A percentile compares a stretch with the other conserved stretches of the same genome.
Evolutionary conservation across 2,113 vertebrate species (phyloP).

Genomic region (Perognathus longimembris): DNA sequence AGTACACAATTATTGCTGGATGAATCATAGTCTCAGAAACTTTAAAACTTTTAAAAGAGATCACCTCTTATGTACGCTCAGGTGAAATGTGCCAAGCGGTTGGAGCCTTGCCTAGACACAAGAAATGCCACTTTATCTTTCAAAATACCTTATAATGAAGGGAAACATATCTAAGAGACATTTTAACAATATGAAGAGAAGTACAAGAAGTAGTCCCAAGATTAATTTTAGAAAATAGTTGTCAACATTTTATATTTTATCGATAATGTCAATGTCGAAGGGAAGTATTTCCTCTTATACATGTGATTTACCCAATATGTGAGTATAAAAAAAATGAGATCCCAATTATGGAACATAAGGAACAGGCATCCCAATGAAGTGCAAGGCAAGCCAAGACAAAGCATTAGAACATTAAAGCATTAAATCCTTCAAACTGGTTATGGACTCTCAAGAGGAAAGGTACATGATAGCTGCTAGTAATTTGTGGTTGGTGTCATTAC

Average conservation of each 20-base stretch:
- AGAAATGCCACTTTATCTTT: not conserved
- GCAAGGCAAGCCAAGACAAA: not conserved
- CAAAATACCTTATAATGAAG: not conserved
- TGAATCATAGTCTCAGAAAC: not conserved
- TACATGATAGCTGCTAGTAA: not conserved
- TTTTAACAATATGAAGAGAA: not conserved
- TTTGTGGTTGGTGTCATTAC: not conserved
- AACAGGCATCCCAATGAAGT: not conserved
- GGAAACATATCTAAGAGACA: not conserved
- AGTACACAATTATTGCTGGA: not conserved
- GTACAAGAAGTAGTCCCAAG: not conserved
- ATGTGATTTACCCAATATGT: not conserved
- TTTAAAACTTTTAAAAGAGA: not conserved
- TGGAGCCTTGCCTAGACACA: not conserved
- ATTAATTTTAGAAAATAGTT: not conserved
- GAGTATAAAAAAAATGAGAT: slow-evolving; percentile 18
- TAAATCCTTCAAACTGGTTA: slow-evolving; percentile 12
- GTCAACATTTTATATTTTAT: too few relatives aligned
- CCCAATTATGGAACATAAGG: not conserved
- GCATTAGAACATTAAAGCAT: not conserved
- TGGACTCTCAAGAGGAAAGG: not conserved
- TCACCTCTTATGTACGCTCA: not conserved
- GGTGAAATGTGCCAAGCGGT: not conserved
- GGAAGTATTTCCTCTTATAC: not conserved
- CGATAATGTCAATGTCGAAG: not conserved